Base-by-base conservation (phyloP, 92 coral and sea anemone species). In the Micromussa lordhowensis region DNA sequence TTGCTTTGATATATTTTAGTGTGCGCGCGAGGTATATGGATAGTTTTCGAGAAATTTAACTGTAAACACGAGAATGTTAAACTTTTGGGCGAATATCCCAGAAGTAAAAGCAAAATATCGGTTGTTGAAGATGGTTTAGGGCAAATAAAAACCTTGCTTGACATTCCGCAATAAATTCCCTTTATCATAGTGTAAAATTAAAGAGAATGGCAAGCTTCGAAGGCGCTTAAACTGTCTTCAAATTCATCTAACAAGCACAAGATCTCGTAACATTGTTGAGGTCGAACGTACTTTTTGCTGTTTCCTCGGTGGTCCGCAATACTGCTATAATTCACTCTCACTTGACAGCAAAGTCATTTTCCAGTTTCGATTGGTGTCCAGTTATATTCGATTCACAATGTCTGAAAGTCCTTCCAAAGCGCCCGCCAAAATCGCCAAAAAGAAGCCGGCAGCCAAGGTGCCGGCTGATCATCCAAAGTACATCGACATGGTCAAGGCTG, bases 221-320 rank as follows among this genome's bases (percentile, higher is more conserved):
- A 24, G 10, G 44, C 30, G 9, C 44, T 1, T 15, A 28, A 68
- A 44, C 21, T 49, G 36, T 28, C 36, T 44, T 32, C 30, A 53
- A 86, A 77, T 57, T 69, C 66, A 35, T 17, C 59, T 9, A 73
- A 90, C 73, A 90, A 90, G 68, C 93, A 90, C 93, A 90, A 80
- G 18, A 3, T 86, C 31, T 53, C 70, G 68, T 1, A 38, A 83
- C 87, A n/a, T 36, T 2, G 72, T 49, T 68, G 61, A 69, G 38
- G 35, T 1, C 24, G 36, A 49, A 2, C 22, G 63, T 66, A 30
- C 38, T 21, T 6, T 19, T 55, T 3, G 3, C 12, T 26, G 79
- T 83, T 83, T 91, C 88, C 94, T 83, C 94, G 32, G 94, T 36
- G 94, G 94, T 91, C 89, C 94, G 92, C 94, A 70, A 24, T 8